phyloP scores from a whole-genome alignment of 2,888 invertebrate genomes.

The Latheticus oryzae region DNA sequence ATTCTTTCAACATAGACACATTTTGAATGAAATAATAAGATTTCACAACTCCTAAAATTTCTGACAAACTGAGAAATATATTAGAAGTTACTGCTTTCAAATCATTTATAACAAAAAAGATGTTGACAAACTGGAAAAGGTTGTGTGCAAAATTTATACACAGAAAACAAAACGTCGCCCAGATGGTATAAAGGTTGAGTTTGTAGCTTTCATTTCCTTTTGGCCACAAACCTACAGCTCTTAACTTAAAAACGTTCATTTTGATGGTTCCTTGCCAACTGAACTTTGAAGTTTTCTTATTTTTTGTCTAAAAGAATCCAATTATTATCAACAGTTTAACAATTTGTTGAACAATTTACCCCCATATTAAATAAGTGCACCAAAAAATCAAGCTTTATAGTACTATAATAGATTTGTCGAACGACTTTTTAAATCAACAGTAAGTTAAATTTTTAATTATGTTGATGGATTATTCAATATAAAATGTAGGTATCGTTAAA shows the following conservation, averaged over 20 bases:
- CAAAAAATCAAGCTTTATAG: no score
- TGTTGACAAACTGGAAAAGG: constrained; percentile 14
- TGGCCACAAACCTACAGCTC: constrained; percentile 13
- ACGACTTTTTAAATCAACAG: no score
- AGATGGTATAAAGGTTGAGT: constrained; percentile 7
- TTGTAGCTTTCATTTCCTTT: constrained; percentile 11
- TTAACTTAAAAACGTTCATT: constrained; percentile 15
- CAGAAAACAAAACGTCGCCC: constrained; percentile 3
- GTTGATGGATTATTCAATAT: no score
- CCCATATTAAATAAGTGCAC: no score
- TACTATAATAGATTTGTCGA: no score
- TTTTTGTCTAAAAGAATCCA: no score
- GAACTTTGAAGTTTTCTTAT: no score
- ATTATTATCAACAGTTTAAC: no score
- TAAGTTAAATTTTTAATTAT: no score
- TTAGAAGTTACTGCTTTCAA: constrained; percentile 12
- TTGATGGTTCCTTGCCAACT: constrained; percentile 11
- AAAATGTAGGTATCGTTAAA: no score
- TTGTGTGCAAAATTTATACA: constrained; percentile 15
- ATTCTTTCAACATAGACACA: constrained; percentile 10
- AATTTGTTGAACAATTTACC: no score
- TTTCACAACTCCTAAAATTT: constrained; percentile 14
- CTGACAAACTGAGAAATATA: constrained; percentile 10
- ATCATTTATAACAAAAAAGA: constrained; percentile 5
- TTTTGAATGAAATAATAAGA: constrained; percentile 13